Evolutionary conservation across 2,113 vertebrate species (phyloP), one percentile per base, ranked within the genome.

Genomic region (Triplophysa tibetana): DNA sequence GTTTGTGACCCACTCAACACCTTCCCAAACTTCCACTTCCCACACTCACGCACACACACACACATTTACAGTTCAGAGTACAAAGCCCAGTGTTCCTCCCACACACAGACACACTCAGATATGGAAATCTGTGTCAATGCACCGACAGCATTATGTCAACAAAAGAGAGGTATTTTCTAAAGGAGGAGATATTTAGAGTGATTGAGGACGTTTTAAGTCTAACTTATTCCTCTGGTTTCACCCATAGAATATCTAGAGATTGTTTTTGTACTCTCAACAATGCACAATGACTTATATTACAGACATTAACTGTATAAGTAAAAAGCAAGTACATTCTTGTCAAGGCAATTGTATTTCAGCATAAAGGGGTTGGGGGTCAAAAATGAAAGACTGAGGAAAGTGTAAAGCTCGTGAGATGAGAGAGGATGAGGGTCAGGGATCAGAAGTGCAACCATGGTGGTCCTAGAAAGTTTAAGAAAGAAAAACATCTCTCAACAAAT

Each of bases 81-180:
- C 41, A 45, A 62, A 24, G 17, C 58, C 58, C 21, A 61, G 19
- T 43, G 86, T 86, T 80, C 87, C 64, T 23, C 54, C 14, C 80
- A 80, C 74, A 62, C 60, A 81, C 75, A 78, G 64, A 81, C 43
- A 63, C 70, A 85, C 67, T 66, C 73, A 60, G 33, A 77, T 77
- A 78, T 13, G 45, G 43, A 79, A 68, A 76, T 75, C 16, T 1
- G 41, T 75, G 73, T 63, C 60, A 48, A 29, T 48, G 43, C 26
- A 45, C 73, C 26, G 60, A 75, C 58, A 75, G 58, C 60, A 75
- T 72, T 43, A 41, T 72, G 70, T 9, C n/a, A 21, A 58, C 50
- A 29, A 58, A 33, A 16, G 26, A 74, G 38, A 61, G 45, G 60
- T 23, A 29, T 60, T 64, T 3, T 26, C 41, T 75, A 29, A 63